Percentiles rank a stretch among this genome's conserved stretches.
Evolutionary conservation across 2,888 invertebrate species (phyloP).

Genomic region (Serrognathus titanus): DNA sequence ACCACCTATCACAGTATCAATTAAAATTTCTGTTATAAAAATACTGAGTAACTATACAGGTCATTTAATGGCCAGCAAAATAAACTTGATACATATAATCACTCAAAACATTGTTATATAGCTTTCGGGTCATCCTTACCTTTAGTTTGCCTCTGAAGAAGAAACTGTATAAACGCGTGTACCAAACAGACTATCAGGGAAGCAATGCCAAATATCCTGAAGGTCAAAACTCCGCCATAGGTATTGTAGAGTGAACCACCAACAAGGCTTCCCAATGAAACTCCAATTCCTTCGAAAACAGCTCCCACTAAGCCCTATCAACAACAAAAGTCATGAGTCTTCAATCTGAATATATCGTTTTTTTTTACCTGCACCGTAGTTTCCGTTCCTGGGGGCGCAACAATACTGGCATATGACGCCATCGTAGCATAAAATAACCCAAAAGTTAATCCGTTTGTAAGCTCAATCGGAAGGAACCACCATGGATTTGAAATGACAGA

Average conservation of each 20-base stretch:
- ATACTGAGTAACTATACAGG: not conserved
- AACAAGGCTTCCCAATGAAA: constrained; percentile 73
- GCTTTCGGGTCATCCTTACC: constrained; percentile 24
- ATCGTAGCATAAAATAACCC: constrained; percentile 86
- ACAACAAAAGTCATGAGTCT: not conserved
- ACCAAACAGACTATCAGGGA: constrained; percentile 60
- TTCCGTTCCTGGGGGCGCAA: constrained; percentile 80
- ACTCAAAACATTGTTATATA: not conserved
- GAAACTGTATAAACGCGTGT: constrained; percentile 56
- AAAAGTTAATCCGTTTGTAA: constrained; percentile 83
- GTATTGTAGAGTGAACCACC: constrained; percentile 69
- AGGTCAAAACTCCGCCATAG: constrained; percentile 63
- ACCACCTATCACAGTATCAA: constrained; percentile 9
- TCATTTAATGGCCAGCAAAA: not conserved
- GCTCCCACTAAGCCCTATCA: constrained; percentile 79
- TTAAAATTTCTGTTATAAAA: not conserved
- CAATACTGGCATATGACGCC: constrained; percentile 82
- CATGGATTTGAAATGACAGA: constrained; percentile 77
- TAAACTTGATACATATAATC: not conserved
- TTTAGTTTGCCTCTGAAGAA: constrained; percentile 18
- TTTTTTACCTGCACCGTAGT: constrained; percentile 74
- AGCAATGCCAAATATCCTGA: constrained; percentile 68
- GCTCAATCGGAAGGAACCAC: constrained; percentile 80
- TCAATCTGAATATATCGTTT: not conserved
- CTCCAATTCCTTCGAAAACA: constrained; percentile 82